These are phyloP conservation scores for Zaprionus taronus DNA, from an alignment of 1,140 invertebrate species.

Conservation along the genomic window DNA sequence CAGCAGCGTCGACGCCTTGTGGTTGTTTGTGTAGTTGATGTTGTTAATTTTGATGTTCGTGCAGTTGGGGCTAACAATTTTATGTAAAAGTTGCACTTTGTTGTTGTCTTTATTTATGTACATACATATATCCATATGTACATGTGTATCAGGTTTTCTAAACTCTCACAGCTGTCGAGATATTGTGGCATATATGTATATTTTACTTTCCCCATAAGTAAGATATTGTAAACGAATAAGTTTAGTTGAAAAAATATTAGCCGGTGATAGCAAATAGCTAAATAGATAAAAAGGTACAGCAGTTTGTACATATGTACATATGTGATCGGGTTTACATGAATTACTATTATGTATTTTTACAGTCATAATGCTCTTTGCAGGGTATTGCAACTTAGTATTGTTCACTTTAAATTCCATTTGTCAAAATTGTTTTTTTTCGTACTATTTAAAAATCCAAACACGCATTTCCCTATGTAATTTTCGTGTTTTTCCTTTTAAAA, in stretches of 20 bases:
- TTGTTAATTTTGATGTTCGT: slow-evolving; percentile 11
- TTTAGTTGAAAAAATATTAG: not conserved
- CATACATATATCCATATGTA: not conserved
- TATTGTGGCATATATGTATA: not conserved
- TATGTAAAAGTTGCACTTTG: not conserved
- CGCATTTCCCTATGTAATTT: slow-evolving; percentile 63
- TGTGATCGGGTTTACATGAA: not conserved
- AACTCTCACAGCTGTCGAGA: not conserved
- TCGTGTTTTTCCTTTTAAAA: slow-evolving; percentile 35
- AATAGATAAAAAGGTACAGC: not conserved
- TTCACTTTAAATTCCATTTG: slow-evolving; percentile 14
- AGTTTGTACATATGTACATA: not conserved
- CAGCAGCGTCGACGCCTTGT: slow-evolving; percentile 20
- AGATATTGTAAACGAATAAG: not conserved
- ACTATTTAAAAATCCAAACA: slow-evolving; percentile 80
- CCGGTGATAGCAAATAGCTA: not conserved
- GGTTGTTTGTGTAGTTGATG: slow-evolving; percentile 10
- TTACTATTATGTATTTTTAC: not conserved
- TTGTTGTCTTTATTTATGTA: slow-evolving; percentile 20
- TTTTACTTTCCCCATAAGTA: not conserved
- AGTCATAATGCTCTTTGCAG: not conserved
- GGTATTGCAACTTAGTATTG: not conserved
- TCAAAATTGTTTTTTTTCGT: slow-evolving; percentile 75
- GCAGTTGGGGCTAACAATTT: slow-evolving; percentile 17
- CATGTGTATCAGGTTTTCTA: not conserved